Percentiles rank a stretch among this genome's conserved stretches.
phyloP scores from a whole-genome alignment of 2,888 invertebrate species.

The Anoncus sp. region DNA sequence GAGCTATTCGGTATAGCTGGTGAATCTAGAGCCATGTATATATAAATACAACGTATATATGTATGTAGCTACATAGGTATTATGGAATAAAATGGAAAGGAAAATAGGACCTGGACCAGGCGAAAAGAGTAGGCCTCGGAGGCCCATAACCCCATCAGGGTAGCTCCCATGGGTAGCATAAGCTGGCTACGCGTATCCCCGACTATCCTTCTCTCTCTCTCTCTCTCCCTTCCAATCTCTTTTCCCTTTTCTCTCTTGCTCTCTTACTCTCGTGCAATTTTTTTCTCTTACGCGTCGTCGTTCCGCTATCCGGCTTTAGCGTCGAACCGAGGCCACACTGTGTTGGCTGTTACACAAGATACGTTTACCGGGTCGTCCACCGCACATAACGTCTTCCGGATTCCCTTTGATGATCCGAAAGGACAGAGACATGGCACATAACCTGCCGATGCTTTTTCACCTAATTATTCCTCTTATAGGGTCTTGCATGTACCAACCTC shows the following conservation, averaged over 20 bases:
- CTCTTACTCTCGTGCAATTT: conserved; percentile 46
- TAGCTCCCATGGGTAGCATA: conserved; percentile 81
- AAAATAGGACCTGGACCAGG: conserved; percentile 79
- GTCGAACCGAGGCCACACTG: conserved; percentile 22
- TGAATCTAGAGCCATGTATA: conserved; percentile 20
- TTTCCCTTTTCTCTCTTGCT: conserved; percentile 24
- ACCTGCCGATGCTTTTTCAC: conserved; percentile 60
- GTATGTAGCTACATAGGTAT: conserved; percentile 74
- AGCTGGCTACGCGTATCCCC: conserved; percentile 69
- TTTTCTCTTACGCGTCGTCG: conserved; percentile 48
- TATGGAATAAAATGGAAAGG: conserved; percentile 82
- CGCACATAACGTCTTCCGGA: conserved; percentile 61
- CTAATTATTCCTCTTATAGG: conserved; percentile 65
- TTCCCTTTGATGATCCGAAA: conserved; percentile 66
- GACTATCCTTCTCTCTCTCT: conserved; percentile 61
- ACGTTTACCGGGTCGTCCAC: conserved; percentile 34
- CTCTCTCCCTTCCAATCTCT: conserved; percentile 52
- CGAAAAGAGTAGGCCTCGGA: conserved; percentile 83
- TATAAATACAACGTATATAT: no score
- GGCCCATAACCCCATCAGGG: conserved; percentile 87
- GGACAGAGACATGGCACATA: conserved; percentile 10
- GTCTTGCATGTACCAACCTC: conserved; percentile 29
- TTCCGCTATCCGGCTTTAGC: conserved; percentile 39
- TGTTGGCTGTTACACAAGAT: conserved; percentile 6
- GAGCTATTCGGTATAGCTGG: conserved; percentile 1